These are phyloP conservation scores for Oenanthe melanoleuca DNA, from an alignment of 2,113 vertebrate genomes.

Conservation along the genomic window DNA sequence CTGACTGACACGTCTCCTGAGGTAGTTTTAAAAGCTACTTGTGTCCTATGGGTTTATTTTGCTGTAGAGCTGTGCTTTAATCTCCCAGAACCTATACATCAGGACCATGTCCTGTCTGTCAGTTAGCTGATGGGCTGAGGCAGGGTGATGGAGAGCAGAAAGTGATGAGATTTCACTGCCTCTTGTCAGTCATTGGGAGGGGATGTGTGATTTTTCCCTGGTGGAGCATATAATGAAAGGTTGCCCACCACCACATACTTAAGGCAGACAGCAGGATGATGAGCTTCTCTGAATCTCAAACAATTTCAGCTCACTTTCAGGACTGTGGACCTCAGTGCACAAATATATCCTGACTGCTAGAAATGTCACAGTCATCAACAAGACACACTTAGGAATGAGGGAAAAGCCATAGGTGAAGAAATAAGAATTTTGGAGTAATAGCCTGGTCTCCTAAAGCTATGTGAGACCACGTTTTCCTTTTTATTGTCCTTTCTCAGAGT, in stretches of 20 bases:
- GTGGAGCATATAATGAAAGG: neutral
- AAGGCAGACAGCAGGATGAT: neutral
- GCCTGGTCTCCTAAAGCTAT: neutral
- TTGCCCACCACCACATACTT: neutral
- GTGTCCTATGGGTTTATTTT: constrained; percentile 39
- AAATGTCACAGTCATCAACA: neutral
- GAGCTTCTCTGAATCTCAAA: constrained; percentile 2
- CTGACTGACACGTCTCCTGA: neutral
- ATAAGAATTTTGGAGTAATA: neutral
- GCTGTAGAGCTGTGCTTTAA: constrained; percentile 17
- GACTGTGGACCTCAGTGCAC: neutral
- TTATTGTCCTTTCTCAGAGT: neutral
- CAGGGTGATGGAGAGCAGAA: constrained; percentile 7
- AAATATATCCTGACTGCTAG: neutral
- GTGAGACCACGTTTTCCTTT: neutral
- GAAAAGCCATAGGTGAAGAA: neutral
- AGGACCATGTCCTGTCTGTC: neutral
- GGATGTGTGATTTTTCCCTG: neutral
- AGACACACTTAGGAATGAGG: neutral
- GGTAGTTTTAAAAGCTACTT: constrained; percentile 39
- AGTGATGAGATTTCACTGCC: neutral
- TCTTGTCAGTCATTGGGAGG: constrained; percentile 10
- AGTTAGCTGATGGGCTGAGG: constrained; percentile 16
- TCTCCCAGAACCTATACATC: constrained; percentile 5
- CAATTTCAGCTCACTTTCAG: neutral